phyloP scores from a whole-genome alignment of 2,888 invertebrate genomes.

The Caprella mutica region DNA sequence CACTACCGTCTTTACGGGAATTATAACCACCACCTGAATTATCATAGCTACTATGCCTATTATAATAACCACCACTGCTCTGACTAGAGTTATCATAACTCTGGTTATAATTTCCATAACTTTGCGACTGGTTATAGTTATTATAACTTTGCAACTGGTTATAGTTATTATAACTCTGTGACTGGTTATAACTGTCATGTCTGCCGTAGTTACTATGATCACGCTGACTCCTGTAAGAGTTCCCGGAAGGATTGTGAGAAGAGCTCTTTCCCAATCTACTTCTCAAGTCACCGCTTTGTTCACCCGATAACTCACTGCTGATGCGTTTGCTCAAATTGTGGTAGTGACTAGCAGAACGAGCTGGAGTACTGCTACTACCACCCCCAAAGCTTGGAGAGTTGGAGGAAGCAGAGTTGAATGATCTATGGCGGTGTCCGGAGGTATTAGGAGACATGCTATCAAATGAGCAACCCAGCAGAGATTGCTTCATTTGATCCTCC shows the following conservation, averaged over 20 bases:
- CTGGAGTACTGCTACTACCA: too few relatives aligned
- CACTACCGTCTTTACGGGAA: too few relatives aligned
- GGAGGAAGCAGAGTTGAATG: not conserved
- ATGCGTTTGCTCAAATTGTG: constrained; percentile 2
- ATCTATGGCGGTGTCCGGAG: not conserved
- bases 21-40: too few relatives aligned
- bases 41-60: not conserved
- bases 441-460: not conserved
- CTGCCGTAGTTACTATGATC: not conserved
- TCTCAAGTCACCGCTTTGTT: not conserved
- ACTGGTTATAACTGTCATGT: not conserved
- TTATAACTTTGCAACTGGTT: too few relatives aligned
- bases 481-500: not conserved
- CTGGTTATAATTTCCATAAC: not conserved
- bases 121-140: not conserved
- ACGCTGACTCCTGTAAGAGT: not conserved
- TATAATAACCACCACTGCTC: not conserved
- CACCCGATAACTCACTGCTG: not conserved
- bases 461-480: too few relatives aligned
- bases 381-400: not conserved
- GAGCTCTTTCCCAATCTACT: not conserved
- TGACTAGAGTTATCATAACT: not conserved
- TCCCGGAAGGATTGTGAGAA: not conserved
- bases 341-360: constrained; percentile 7
- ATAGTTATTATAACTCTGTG: not conserved